Evolutionary conservation across 2,113 vertebrate species (phyloP).

Genomic region (Meleagris gallopavo): DNA sequence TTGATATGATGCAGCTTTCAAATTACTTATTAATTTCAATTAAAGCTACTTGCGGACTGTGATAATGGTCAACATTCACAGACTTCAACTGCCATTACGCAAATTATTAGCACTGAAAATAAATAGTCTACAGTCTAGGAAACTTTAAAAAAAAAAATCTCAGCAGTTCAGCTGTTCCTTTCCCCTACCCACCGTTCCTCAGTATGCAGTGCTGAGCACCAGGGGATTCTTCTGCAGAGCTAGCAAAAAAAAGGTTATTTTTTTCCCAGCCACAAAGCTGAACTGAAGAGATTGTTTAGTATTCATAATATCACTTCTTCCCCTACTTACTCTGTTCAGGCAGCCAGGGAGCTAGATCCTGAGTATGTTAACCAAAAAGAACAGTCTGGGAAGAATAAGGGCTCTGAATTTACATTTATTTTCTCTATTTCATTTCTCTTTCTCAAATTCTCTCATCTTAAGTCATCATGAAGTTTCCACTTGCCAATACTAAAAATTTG

Average conservation of each 20-base stretch:
- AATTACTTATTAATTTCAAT: conserved; percentile 19
- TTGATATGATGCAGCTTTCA: not conserved
- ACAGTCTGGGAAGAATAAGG: not conserved
- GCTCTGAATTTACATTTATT: not conserved
- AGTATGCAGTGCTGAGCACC: not conserved
- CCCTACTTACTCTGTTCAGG: not conserved
- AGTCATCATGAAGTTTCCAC: not conserved
- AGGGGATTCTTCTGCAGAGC: not conserved
- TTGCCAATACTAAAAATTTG: not conserved
- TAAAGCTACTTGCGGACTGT: conserved; percentile 2
- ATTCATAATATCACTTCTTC: not conserved
- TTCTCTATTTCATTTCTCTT: not conserved
- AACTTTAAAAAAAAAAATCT: not conserved
- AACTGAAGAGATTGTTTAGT: not conserved
- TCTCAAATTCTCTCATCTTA: not conserved
- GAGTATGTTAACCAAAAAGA: not conserved
- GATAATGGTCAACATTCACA: too few species aligned
- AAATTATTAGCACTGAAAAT: not conserved
- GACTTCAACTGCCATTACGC: not conserved
- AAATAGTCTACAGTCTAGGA: not conserved
- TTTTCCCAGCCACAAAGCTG: conserved; percentile 1
- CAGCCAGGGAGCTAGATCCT: not conserved
- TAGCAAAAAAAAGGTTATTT: not conserved
- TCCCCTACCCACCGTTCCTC: not conserved
- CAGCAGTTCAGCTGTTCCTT: not conserved